Conservation (phyloP, 2,113 vertebrate genomes). For the Cygnus atratus region DNA sequence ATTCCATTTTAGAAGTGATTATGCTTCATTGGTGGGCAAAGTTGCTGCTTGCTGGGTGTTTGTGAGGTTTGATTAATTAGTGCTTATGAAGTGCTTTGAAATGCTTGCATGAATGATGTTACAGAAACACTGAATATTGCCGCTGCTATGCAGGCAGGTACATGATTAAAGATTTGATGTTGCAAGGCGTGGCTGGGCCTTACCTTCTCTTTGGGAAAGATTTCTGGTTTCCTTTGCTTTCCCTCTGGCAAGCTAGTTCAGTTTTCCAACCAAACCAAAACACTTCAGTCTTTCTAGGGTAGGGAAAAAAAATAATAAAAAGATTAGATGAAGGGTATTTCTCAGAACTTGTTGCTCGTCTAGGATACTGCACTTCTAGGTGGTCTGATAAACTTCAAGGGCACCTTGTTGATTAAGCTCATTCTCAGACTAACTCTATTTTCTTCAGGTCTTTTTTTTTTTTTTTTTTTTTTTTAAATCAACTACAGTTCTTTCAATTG, state of each 20-base stretch:
- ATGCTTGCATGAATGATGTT: conserved; percentile 52
- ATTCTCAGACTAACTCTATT: conserved; percentile 1
- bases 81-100: conserved; percentile 62
- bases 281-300: not conserved
- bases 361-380: conserved; percentile 52
- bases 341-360: conserved; percentile 34
- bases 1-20: conserved; percentile 44
- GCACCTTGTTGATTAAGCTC: conserved; percentile 5
- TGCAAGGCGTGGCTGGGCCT: conserved; percentile 44
- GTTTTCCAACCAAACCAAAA: conserved; percentile 50
- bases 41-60: conserved; percentile 44
- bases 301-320: conserved; percentile 42
- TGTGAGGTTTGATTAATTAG: conserved; percentile 66
- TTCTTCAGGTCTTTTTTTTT: not conserved
- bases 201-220: conserved; percentile 40
- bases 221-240: conserved; percentile 33
- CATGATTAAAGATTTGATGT: conserved; percentile 62
- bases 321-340: conserved; percentile 56
- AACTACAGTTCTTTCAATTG: conserved; percentile 15
- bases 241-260: conserved; percentile 42
- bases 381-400: conserved; percentile 60
- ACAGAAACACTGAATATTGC: conserved; percentile 40
- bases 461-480: not conserved
- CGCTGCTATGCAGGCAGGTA: conserved; percentile 44
- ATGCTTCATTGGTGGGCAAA: conserved; percentile 34